A percentile compares a stretch with the other conserved stretches of the same genome.
These are phyloP conservation scores for Leucoraja erinaceus DNA, from an alignment of 2,113 vertebrate species.

Conservation along the genomic window DNA sequence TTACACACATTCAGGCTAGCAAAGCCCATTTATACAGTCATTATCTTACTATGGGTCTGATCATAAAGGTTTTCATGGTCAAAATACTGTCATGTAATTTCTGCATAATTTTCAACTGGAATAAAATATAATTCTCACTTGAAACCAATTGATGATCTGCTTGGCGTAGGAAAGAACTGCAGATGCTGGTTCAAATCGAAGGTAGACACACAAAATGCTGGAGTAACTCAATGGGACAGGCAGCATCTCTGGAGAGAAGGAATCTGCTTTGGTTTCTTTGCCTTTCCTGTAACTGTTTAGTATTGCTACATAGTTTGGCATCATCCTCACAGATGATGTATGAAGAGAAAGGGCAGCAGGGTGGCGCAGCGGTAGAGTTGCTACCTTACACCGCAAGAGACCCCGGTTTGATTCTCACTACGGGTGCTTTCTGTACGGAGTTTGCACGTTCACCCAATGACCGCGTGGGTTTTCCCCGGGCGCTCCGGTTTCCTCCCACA, in stretches of 20 bases:
- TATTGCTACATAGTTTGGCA: background rate
- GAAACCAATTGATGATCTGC: constrained; percentile 5
- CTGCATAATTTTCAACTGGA: background rate
- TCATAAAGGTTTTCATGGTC: constrained; percentile 7
- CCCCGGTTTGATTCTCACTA: too few species aligned
- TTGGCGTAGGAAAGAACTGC: too few species aligned
- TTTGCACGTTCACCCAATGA: too few species aligned
- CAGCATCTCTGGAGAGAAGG: too few species aligned
- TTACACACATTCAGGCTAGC: background rate
- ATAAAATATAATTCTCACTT: background rate
- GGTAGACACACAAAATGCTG: too few species aligned
- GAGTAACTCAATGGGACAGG: too few species aligned
- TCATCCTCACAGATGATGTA: background rate
- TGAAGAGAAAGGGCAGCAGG: background rate
- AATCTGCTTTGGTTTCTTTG: background rate
- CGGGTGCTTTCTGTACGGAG: too few species aligned
- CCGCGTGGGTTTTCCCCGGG: too few species aligned
- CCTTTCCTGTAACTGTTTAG: background rate
- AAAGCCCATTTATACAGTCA: background rate
- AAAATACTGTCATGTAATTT: background rate
- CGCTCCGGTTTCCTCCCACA: too few species aligned
- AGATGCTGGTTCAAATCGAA: too few species aligned
- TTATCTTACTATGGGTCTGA: background rate
- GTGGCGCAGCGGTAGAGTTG: too few species aligned
- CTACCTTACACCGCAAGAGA: too few species aligned